Conservation (phyloP, 2,797 vertebrate species). For the Mus spretus region DNA sequence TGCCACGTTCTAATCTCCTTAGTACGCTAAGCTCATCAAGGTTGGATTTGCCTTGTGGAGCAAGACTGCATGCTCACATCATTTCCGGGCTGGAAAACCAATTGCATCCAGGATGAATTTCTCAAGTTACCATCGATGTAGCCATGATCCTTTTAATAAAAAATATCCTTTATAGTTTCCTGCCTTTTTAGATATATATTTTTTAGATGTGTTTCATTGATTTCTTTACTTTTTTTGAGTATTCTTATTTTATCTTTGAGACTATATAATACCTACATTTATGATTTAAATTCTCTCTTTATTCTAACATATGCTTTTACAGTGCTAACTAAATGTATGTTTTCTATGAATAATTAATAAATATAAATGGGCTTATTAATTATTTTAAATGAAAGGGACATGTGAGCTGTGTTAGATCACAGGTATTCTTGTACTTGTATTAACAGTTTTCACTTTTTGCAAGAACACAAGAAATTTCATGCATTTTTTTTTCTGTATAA, state of each 20-base stretch:
- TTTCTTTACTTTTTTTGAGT: constrained; percentile 23
- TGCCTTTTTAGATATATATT: not conserved
- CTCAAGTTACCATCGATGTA: not conserved
- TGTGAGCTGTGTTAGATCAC: constrained; percentile 17
- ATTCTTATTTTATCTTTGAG: constrained; percentile 38
- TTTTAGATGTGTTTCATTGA: not conserved
- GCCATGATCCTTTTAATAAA: not conserved
- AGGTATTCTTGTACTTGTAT: not conserved
- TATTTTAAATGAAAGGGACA: constrained; percentile 7
- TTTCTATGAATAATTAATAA: not conserved
- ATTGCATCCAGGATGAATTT: not conserved
- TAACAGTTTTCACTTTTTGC: constrained; percentile 56
- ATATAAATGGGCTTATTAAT: not conserved
- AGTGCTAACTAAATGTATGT: not conserved
- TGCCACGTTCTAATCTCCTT: not conserved
- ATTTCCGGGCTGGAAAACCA: not conserved
- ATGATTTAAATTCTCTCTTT: not conserved
- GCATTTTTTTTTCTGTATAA: constrained; percentile 45
- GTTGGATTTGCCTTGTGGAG: constrained; percentile 1
- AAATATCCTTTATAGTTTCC: not conserved
- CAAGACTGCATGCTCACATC: not conserved
- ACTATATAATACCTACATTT: not conserved
- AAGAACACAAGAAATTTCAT: constrained; percentile 35
- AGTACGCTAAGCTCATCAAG: not conserved
- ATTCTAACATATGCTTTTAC: not conserved